These are phyloP conservation scores for Eueremaeus valkanovi DNA, from an alignment of 2,888 invertebrate genomes.

Conservation along the genomic window DNA sequence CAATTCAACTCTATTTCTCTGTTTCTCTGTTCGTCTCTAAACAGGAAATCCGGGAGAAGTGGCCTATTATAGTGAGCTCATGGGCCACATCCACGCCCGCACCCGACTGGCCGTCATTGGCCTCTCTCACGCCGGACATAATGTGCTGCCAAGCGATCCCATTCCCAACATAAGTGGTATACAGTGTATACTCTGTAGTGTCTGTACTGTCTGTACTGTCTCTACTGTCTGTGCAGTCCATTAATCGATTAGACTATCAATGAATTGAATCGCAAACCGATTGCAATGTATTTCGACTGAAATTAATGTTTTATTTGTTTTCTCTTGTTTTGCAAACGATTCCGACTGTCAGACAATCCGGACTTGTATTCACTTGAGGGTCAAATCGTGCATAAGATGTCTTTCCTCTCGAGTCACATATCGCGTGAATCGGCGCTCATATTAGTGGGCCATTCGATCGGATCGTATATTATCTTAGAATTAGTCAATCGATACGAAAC, in stretches of 20 bases:
- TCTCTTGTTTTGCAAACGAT: too few species aligned
- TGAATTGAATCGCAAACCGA: too few species aligned
- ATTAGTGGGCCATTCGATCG: constrained; percentile 85
- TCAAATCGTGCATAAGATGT: constrained; percentile 73
- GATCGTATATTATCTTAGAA: constrained; percentile 75
- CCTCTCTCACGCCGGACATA: constrained; percentile 77
- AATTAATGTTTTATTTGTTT: constrained; percentile 1
- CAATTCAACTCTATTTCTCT: too few species aligned
- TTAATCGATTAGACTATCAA: neutral
- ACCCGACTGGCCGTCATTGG: constrained; percentile 69
- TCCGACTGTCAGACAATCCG: constrained; percentile 56
- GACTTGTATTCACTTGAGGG: constrained; percentile 68
- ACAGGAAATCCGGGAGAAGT: constrained; percentile 78
- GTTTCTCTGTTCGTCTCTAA: neutral
- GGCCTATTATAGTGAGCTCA: constrained; percentile 73
- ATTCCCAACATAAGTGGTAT: constrained; percentile 45
- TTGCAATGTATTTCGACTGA: too few species aligned
- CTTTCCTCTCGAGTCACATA: constrained; percentile 69
- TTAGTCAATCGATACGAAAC: constrained; percentile 58
- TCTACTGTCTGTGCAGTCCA: neutral
- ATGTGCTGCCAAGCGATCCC: constrained; percentile 52
- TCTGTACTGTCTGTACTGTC: too few species aligned
- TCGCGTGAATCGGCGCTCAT: constrained; percentile 69
- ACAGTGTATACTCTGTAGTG: too few species aligned
- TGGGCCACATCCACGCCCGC: constrained; percentile 61